Base-by-base conservation (phyloP, 1,140 invertebrate genomes). In the Himalopsyche phryganea region DNA sequence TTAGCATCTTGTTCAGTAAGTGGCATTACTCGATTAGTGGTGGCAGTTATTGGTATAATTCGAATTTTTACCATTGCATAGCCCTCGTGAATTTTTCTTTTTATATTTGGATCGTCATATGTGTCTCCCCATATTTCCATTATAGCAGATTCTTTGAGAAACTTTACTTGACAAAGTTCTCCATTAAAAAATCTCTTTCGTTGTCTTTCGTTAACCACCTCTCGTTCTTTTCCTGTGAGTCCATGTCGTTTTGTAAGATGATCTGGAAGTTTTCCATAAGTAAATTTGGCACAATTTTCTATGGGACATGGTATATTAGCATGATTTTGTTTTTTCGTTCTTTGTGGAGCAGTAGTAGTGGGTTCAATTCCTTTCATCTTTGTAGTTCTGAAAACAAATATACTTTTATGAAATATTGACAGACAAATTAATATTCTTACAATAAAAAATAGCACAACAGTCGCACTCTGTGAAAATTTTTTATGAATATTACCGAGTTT, bases 261-360 rank as follows among this genome's bases (percentile, higher is more conserved):
- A 50, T 78, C 76, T 0, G 76, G 76, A 0, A 78, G 68, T 60
- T 78, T 78, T 19, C 76, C 76, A 44, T 78, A 78, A 5, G 76
- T 78, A 51, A 78, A 78, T 60, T 76, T 65, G 14, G 75, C 76
- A 55, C 76, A 78, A 54, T 78, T 75, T 64, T 78, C 76, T 13
- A 78, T 78, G 5, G 76, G 76, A 51, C 76, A 78, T 6, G 75
- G 76, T 23, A 78, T 78, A 60, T 78, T 78, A 0, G 76, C 76
- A 53, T 78, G 76, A 61, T 78, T 78, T 61, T 78, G 76, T 60
- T 78, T 78, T 58, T 78, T 78, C 0, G 76, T 59, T 69, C 38
- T 71, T 69, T 9, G 69, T 59, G n/a, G 67, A 65, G 41, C 14
- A 2, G 53, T 28, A 9, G 23, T 9, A 28, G 70, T 62, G 49